phyloP scores from a whole-genome alignment of 2,113 vertebrate species.

The Theristicus caerulescens region DNA sequence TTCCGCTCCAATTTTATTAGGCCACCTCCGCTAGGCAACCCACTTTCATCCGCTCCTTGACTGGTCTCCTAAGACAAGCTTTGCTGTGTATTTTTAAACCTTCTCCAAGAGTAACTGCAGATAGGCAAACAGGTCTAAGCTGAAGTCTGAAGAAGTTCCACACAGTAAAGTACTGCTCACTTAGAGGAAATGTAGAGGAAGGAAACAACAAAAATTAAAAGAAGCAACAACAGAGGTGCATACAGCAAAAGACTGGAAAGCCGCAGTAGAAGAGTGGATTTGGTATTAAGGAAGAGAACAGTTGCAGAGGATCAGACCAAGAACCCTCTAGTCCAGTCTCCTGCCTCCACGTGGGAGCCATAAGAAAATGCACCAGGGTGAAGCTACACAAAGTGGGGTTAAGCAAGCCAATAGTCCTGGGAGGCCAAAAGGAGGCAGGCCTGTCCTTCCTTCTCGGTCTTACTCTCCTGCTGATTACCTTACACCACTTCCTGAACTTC shows the following conservation, averaged over 20 bases:
- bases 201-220: constrained; percentile 28
- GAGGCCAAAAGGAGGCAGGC: not conserved
- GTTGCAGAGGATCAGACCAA: not conserved
- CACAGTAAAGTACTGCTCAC: not conserved
- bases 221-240: not conserved
- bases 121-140: constrained; percentile 7
- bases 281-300: not conserved
- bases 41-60: constrained; percentile 27
- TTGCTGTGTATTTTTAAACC: constrained; percentile 44
- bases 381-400: not conserved
- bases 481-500: not conserved
- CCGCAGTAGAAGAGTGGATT: not conserved
- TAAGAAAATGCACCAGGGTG: not conserved
- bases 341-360: not conserved
- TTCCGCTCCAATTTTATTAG: constrained; percentile 39
- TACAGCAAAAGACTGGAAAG: not conserved
- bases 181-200: not conserved
- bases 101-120: not conserved
- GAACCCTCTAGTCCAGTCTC: not conserved
- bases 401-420: not conserved
- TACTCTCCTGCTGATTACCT: not conserved
- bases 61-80: constrained; percentile 50
- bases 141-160: constrained; percentile 21
- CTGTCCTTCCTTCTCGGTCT: not conserved
- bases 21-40: constrained; percentile 29